Conservation (phyloP, 30 jellyfish, hydroid and myxozoan species). For the Rhopilema esculentum region DNA sequence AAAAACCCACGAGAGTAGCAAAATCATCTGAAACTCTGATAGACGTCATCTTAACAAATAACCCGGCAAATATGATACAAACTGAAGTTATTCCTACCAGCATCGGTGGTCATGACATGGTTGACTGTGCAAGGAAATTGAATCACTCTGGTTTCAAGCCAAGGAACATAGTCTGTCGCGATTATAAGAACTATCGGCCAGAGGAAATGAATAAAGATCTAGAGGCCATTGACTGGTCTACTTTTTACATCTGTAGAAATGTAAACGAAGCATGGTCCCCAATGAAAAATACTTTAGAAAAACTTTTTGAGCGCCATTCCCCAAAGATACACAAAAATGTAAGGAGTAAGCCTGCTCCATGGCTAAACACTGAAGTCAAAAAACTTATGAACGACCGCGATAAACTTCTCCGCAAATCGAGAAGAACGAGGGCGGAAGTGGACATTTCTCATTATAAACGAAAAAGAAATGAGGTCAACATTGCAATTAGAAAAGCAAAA, state of each 20-base stretch:
- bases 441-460: slow-evolving; percentile 38
- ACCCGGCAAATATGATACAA: slow-evolving; percentile 32
- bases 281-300: slow-evolving; percentile 10
- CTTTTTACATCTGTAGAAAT: slow-evolving; percentile 39
- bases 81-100: slow-evolving; percentile 61
- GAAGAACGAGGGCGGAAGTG: slow-evolving; percentile 5
- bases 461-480: slow-evolving; percentile 44
- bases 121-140: slow-evolving; percentile 50
- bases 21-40: too few relatives aligned
- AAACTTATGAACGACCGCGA: slow-evolving; percentile 49
- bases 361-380: slow-evolving; percentile 59
- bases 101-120: slow-evolving; percentile 68
- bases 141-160: slow-evolving; percentile 41
- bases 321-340: slow-evolving; percentile 13
- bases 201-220: slow-evolving; percentile 52
- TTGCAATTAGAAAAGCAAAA: slow-evolving; percentile 45
- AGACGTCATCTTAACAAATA: too few relatives aligned
- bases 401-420: slow-evolving; percentile 52
- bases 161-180: slow-evolving; percentile 44
- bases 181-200: slow-evolving; percentile 57
- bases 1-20: too few relatives aligned
- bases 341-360: slow-evolving; percentile 34
- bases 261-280: slow-evolving; percentile 24
- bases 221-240: slow-evolving; percentile 46
- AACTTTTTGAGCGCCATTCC: slow-evolving; percentile 36